phyloP scores from a whole-genome alignment of 1,140 invertebrate genomes.

The Drosophila tristis region DNA sequence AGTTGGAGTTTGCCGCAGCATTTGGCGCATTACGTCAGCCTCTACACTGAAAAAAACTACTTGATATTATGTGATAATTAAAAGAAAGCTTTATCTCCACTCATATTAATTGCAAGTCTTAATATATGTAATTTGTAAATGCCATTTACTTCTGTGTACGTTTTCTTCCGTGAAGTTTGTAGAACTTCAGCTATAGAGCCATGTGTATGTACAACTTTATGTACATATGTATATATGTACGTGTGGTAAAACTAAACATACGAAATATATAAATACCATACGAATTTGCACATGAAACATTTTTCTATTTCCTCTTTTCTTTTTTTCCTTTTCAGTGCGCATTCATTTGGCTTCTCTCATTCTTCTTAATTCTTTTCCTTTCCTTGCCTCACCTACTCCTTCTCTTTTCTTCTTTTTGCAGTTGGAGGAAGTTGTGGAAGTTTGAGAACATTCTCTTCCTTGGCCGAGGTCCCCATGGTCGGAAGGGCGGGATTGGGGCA shows the following conservation, averaged over 20 bases:
- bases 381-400: background rate
- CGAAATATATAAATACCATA: slow-evolving; percentile 13
- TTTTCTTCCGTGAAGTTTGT: too few relatives aligned
- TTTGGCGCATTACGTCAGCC: slow-evolving; percentile 69
- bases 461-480: slow-evolving; percentile 62
- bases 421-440: slow-evolving; percentile 37
- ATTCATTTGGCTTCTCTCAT: slow-evolving; percentile 67
- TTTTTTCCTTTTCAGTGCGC: slow-evolving; percentile 61
- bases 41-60: too few relatives aligned
- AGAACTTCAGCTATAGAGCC: slow-evolving; percentile 2
- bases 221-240: slow-evolving; percentile 1
- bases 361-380: slow-evolving; percentile 14
- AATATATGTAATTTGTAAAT: too few relatives aligned
- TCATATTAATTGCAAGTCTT: too few relatives aligned
- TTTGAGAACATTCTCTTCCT: slow-evolving; percentile 54
- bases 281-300: slow-evolving; percentile 34
- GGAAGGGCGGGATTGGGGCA: background rate
- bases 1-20: slow-evolving; percentile 58
- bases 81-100: background rate
- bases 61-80: too few relatives aligned
- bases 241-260: background rate
- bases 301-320: slow-evolving; percentile 44
- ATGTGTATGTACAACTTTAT: background rate
- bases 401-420: slow-evolving; percentile 3
- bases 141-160: too few relatives aligned